Evolutionary conservation across 2,797 vertebrate genomes (phyloP).

Genomic region (Coilia nasus): DNA sequence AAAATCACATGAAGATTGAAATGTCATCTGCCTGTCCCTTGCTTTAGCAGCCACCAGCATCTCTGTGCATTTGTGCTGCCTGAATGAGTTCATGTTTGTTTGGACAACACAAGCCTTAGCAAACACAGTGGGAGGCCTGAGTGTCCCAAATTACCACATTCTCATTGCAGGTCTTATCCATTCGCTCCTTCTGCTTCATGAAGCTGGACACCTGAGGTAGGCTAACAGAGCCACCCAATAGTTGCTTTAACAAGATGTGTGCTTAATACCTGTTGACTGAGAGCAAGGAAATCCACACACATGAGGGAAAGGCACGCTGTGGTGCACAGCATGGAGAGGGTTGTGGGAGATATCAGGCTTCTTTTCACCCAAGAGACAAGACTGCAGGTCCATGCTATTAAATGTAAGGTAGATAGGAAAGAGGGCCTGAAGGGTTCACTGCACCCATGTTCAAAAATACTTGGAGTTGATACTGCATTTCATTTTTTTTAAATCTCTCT

Average conservation of each 20-base stretch:
- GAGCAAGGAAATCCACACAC: neutral
- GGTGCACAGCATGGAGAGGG: neutral
- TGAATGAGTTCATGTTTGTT: neutral
- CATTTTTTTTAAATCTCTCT: neutral
- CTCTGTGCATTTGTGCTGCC: neutral
- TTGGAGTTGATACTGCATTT: neutral
- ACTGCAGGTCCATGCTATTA: neutral
- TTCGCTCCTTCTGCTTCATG: neutral
- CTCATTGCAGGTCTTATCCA: neutral
- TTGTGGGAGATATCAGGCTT: neutral
- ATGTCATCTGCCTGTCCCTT: no score
- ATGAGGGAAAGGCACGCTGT: neutral
- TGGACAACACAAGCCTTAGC: neutral
- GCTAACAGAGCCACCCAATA: neutral
- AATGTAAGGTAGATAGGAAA: neutral
- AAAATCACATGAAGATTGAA: no score
- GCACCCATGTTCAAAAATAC: neutral
- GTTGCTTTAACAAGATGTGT: neutral
- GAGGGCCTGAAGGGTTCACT: neutral
- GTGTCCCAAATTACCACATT: neutral
- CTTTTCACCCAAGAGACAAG: neutral
- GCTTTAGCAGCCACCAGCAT: neutral
- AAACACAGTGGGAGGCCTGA: neutral
- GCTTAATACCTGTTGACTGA: neutral
- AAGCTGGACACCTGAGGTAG: neutral